Percentiles rank a stretch among this genome's conserved stretches.
Conservation (phyloP, 2,113 vertebrate genomes). For the Cisticola juncidis region DNA sequence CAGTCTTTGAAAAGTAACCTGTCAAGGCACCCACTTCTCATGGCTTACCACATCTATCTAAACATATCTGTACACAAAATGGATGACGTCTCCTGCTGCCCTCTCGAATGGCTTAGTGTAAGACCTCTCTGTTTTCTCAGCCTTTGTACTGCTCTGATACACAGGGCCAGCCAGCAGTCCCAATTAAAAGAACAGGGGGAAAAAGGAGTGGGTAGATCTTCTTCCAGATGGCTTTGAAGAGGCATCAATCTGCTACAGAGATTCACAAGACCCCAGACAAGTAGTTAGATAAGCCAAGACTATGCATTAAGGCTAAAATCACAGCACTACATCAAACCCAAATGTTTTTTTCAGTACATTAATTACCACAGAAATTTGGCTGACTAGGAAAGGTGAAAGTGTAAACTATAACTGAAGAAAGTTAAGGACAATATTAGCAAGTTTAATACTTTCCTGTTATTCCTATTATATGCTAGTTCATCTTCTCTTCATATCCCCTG, state of each 20-base stretch:
- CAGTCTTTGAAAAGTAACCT: slow-evolving; percentile 64
- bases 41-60: slow-evolving; percentile 65
- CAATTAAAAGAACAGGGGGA: slow-evolving; percentile 45
- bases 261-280: slow-evolving; percentile 28
- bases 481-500: neutral
- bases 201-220: slow-evolving; percentile 38
- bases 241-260: slow-evolving; percentile 48
- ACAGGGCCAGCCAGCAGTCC: slow-evolving; percentile 44
- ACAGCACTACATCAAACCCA: slow-evolving; percentile 34
- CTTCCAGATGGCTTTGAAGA: slow-evolving; percentile 55
- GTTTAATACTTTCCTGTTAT: neutral
- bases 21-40: slow-evolving; percentile 67
- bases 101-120: slow-evolving; percentile 48
- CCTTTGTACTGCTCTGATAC: slow-evolving; percentile 59
- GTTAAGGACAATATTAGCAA: neutral
- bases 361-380: neutral
- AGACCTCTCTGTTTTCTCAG: slow-evolving; percentile 59
- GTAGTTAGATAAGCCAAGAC: slow-evolving; percentile 35
- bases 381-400: neutral
- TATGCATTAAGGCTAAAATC: slow-evolving; percentile 38
- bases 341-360: slow-evolving; percentile 31
- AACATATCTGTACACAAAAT: slow-evolving; percentile 49
- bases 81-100: slow-evolving; percentile 65
- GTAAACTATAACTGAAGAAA: neutral
- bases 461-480: neutral